Evolutionary conservation across 1,140 invertebrate species (phyloP).

Genomic region (Tachypleus tridentatus): DNA sequence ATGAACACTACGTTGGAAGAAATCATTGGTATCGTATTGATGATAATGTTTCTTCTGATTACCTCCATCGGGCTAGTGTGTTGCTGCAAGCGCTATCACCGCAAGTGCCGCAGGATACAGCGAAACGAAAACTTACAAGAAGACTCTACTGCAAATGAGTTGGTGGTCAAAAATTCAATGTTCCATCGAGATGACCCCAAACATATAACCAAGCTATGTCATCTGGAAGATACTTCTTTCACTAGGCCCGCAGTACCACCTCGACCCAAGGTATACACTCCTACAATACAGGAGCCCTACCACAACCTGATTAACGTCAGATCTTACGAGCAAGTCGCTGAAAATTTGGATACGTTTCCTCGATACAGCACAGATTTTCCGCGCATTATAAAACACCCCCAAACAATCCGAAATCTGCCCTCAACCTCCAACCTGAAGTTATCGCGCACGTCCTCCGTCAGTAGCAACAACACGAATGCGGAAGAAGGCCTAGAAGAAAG

Average conservation of each 20-base stretch:
- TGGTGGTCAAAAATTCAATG: no score
- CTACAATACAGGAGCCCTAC: slow-evolving; percentile 50
- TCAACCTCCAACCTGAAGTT: slow-evolving; percentile 32
- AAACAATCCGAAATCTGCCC: slow-evolving; percentile 34
- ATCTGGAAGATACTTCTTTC: slow-evolving; percentile 16
- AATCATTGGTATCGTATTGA: slow-evolving; percentile 48
- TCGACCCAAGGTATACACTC: slow-evolving; percentile 70
- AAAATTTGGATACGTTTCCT: slow-evolving; percentile 79
- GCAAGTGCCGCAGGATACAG: slow-evolving; percentile 27
- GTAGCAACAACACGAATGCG: slow-evolving; percentile 47
- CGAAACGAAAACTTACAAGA: slow-evolving; percentile 40
- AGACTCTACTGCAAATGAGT: slow-evolving; percentile 34
- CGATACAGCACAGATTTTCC: slow-evolving; percentile 32
- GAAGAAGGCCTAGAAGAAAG: slow-evolving; percentile 47
- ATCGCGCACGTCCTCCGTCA: slow-evolving; percentile 35
- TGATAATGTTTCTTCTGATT: slow-evolving; percentile 40
- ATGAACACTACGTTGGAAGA: slow-evolving; percentile 48
- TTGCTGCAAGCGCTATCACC: slow-evolving; percentile 22
- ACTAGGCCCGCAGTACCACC: slow-evolving; percentile 46
- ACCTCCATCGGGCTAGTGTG: slow-evolving; percentile 33
- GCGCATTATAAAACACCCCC: slow-evolving; percentile 31
- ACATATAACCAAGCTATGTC: no score
- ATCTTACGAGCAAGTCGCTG: slow-evolving; percentile 82
- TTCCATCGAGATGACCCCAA: no score
- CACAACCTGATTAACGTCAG: slow-evolving; percentile 68